phyloP scores from a whole-genome alignment of 2,113 vertebrate species.

The Ranitomeya imitator region DNA sequence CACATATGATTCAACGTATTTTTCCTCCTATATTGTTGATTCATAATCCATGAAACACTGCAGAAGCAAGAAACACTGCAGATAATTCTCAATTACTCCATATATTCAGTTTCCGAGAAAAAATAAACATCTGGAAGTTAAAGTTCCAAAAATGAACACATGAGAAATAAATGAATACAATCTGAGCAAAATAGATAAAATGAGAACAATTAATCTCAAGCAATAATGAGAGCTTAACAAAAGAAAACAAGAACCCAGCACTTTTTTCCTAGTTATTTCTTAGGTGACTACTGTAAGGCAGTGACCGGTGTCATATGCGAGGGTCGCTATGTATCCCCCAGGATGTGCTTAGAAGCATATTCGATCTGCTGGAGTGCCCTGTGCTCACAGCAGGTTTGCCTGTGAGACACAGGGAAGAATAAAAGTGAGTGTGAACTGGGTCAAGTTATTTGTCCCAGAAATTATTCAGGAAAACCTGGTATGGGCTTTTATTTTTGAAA shows the following conservation, averaged over 20 bases:
- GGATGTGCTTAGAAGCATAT: too few species aligned
- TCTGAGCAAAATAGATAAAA: not conserved
- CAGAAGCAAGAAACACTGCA: not conserved
- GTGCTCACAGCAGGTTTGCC: too few species aligned
- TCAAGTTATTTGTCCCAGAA: too few species aligned
- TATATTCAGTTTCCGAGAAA: constrained; percentile 1
- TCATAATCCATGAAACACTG: not conserved
- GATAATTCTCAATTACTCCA: not conserved
- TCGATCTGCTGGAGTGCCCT: too few species aligned
- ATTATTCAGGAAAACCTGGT: too few species aligned
- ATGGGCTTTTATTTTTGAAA: too few species aligned
- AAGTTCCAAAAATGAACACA: not conserved
- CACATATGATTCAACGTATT: constrained; percentile 14
- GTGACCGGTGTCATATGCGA: too few species aligned
- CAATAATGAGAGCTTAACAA: not conserved
- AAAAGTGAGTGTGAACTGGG: too few species aligned
- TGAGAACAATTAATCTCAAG: not conserved
- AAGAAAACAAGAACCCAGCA: not conserved
- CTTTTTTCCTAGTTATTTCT: not conserved
- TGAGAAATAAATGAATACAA: not conserved
- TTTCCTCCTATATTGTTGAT: not conserved
- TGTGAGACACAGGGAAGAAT: too few species aligned
- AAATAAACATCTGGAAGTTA: constrained; percentile 1
- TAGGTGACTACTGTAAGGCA: too few species aligned
- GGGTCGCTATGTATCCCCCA: too few species aligned